Percentiles rank a stretch among this genome's conserved stretches.
Evolutionary conservation across 2,888 invertebrate species (phyloP).

Genomic region (Latheticus oryzae): DNA sequence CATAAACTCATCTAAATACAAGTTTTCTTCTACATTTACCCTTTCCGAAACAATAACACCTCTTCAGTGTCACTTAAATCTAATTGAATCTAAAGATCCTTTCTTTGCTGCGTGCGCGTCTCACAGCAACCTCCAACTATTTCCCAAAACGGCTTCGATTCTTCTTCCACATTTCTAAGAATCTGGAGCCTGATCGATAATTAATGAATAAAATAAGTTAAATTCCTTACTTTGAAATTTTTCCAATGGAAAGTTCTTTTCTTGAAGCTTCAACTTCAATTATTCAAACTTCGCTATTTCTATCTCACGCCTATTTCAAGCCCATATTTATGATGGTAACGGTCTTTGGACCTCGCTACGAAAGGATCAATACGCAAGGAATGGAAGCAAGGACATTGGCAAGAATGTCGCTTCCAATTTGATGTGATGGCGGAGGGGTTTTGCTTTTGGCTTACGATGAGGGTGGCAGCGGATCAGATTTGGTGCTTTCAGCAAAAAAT

Average conservation of each 20-base stretch:
- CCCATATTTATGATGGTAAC: too few species aligned
- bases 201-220: slow-evolving; percentile 17
- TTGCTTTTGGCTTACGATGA: background rate
- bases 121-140: slow-evolving; percentile 6
- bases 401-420: slow-evolving; percentile 10
- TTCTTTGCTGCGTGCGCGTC: slow-evolving; percentile 22
- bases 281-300: slow-evolving; percentile 17
- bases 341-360: background rate
- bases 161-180: slow-evolving; percentile 6
- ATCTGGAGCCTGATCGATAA: slow-evolving; percentile 20
- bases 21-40: too few species aligned
- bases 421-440: slow-evolving; percentile 2
- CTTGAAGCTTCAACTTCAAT: background rate
- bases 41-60: too few species aligned
- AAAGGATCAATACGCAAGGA: slow-evolving; percentile 9
- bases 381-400: slow-evolving; percentile 16
- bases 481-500: too few species aligned
- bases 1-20: too few species aligned
- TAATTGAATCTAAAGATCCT: too few species aligned
- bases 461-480: too few species aligned
- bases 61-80: too few species aligned
- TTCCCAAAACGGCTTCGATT: slow-evolving; percentile 4
- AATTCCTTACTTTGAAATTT: slow-evolving; percentile 8
- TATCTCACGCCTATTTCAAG: too few species aligned
- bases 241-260: slow-evolving; percentile 7